These are phyloP conservation scores for Lysandra bellargus DNA, from an alignment of 2,888 invertebrate genomes.

Conservation along the genomic window DNA sequence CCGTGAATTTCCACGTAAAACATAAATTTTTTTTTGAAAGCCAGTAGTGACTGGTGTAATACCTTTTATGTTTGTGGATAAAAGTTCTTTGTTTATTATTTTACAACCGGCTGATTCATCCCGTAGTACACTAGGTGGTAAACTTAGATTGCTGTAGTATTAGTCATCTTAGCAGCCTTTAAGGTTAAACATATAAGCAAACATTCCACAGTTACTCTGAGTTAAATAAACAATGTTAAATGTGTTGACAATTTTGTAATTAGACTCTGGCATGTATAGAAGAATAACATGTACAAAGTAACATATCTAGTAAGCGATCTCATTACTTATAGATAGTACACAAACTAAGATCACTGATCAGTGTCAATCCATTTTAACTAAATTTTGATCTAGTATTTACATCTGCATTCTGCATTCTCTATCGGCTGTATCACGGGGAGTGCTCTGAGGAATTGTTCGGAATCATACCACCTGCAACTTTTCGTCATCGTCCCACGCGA, in stretches of 20 bases:
- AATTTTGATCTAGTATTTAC: no score
- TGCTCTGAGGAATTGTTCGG: no score
- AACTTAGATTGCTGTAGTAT: conserved; percentile 39
- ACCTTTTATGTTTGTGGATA: conserved; percentile 27
- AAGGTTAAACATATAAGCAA: conserved; percentile 41
- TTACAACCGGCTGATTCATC: conserved; percentile 44
- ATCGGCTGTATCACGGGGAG: no score
- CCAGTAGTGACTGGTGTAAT: conserved; percentile 39
- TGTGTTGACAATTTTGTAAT: not conserved
- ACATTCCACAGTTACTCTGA: conserved; percentile 33
- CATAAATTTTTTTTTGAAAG: conserved; percentile 41
- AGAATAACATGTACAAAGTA: not conserved
- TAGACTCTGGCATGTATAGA: not conserved
- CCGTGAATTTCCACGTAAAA: conserved; percentile 41
- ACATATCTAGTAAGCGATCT: not conserved
- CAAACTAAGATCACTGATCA: no score
- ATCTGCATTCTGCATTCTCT: no score
- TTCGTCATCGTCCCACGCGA: no score
- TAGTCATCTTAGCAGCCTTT: conserved; percentile 41
- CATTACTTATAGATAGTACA: not conserved
- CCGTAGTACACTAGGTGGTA: conserved; percentile 37
- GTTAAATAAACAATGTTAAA: not conserved
- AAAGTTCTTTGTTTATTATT: conserved; percentile 45
- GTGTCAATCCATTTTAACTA: no score
- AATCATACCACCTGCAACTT: no score